Evolutionary conservation across 2,888 invertebrate genomes (phyloP), one percentile per base, ranked within the genome.

Genomic region (Pyrgus malvae): DNA sequence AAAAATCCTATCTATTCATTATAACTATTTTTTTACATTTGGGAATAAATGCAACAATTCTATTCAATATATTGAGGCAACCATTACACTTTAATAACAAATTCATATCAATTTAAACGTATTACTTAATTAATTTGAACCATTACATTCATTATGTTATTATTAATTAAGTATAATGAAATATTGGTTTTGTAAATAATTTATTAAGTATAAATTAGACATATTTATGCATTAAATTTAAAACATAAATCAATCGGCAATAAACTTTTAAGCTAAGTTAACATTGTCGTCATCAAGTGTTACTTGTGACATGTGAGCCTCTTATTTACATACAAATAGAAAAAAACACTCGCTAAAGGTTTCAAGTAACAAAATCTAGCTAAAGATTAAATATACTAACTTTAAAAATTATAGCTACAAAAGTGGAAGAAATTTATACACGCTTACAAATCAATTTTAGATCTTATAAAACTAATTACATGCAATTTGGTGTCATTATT

Each of bases 1-100:
- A 69, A 75, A 80, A 78, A 73, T 68, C 74, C 81, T 83, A 83
- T 77, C 81, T 82, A 82, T 60, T 40, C 58, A 57, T 48, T 58
- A 49, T 50, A 41, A 58, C 56, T 56, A 58, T 41, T 58, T 61
- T 59, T 68, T 67, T 71, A 74, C 64, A 72, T 35, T 37, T 16
- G 71, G 68, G 67, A 70, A 74, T 74, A 72, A 68, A 74, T 74
- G 74, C 72, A 71, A 66, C 41, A 33, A 55, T 55, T 50, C 25
- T 59, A 45, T 31, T 37, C 27, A 8, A 19, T 25, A 45, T 48
- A 31, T 33, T 38, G 48, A 51, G 59, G 23, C 45, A 50, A 35
- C 31, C 19, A 23, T 46, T 37, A 50, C 37, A 44, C 38, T 37
- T 53, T 14, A 29, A 29, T 38, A 23, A 25, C 4, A 7, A 35